Evolutionary conservation across 2,797 vertebrate species (phyloP).

Genomic region (Apogon talboti): DNA sequence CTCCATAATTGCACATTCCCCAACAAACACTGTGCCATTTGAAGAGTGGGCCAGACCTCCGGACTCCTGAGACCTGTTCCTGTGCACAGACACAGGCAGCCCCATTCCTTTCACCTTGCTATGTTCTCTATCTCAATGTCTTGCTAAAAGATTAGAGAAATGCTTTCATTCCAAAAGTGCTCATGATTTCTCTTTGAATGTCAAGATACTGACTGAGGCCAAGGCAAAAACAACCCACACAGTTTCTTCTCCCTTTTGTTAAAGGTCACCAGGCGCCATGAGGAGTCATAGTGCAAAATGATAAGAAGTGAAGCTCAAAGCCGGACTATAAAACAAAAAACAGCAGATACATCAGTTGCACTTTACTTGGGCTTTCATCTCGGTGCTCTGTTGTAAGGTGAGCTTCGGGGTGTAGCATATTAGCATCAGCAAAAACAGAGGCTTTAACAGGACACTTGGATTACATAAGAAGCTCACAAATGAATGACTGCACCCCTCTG

Average conservation of each 20-base stretch:
- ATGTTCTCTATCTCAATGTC: slow-evolving; percentile 79
- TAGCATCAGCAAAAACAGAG: slow-evolving; percentile 19
- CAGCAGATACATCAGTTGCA: slow-evolving; percentile 13
- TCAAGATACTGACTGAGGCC: slow-evolving; percentile 60
- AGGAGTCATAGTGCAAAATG: slow-evolving; percentile 26
- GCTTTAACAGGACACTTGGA: slow-evolving; percentile 17
- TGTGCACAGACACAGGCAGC: slow-evolving; percentile 70
- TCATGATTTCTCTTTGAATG: slow-evolving; percentile 75
- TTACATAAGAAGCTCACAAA: slow-evolving; percentile 54
- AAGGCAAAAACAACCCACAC: slow-evolving; percentile 27
- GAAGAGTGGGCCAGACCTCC: slow-evolving; percentile 85
- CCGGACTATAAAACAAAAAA: background rate
- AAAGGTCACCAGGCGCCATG: slow-evolving; percentile 33
- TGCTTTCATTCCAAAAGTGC: slow-evolving; percentile 78
- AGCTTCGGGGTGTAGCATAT: slow-evolving; percentile 17
- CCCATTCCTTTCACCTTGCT: slow-evolving; percentile 80
- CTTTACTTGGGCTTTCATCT: background rate
- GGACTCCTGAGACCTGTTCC: slow-evolving; percentile 82
- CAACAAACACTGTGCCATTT: slow-evolving; percentile 87
- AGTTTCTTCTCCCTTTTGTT: slow-evolving; percentile 34
- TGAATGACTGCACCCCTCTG: slow-evolving; percentile 37
- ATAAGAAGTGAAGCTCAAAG: slow-evolving; percentile 7
- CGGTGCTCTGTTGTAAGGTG: slow-evolving; percentile 3
- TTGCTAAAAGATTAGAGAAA: slow-evolving; percentile 79
- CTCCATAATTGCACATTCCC: slow-evolving; percentile 90